Conservation (phyloP, 2,113 vertebrate species). For the Phoenicopterus ruber region DNA sequence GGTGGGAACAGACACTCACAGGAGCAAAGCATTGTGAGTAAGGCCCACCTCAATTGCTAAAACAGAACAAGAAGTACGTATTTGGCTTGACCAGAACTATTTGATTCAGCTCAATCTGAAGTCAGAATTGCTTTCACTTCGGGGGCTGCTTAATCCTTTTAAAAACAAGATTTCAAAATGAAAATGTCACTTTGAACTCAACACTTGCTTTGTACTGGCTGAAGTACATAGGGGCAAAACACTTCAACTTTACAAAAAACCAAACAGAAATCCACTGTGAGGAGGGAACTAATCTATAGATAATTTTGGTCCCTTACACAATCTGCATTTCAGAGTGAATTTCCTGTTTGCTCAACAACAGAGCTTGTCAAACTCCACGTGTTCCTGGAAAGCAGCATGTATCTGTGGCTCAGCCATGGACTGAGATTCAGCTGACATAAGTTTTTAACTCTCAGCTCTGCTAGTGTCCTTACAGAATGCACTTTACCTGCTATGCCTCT, state of each 20-base stretch:
- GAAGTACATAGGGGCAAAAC: not conserved
- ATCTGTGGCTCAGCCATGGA: not conserved
- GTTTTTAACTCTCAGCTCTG: not conserved
- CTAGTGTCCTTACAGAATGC: not conserved
- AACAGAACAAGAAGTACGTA: not conserved
- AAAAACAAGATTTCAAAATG: not conserved
- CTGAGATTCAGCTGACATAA: not conserved
- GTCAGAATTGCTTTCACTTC: not conserved
- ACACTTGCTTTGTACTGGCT: not conserved
- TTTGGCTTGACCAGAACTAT: not conserved
- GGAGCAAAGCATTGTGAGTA: not conserved
- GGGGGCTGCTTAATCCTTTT: not conserved
- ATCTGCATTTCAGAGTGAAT: not conserved
- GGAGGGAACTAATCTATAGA: not conserved
- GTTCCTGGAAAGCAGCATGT: constrained; percentile 1
- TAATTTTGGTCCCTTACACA: not conserved
- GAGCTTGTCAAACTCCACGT: not conserved
- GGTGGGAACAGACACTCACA: not conserved
- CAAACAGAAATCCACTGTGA: not conserved
- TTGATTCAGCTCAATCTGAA: not conserved
- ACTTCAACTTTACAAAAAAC: not conserved
- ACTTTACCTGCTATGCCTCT: not conserved
- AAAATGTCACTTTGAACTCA: not conserved
- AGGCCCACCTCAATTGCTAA: not conserved
- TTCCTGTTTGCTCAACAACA: not conserved